Evolutionary conservation across 37 sponge, comb jelly and placozoan genomes (phyloP).

Genomic region (Ephydatia muelleri): DNA sequence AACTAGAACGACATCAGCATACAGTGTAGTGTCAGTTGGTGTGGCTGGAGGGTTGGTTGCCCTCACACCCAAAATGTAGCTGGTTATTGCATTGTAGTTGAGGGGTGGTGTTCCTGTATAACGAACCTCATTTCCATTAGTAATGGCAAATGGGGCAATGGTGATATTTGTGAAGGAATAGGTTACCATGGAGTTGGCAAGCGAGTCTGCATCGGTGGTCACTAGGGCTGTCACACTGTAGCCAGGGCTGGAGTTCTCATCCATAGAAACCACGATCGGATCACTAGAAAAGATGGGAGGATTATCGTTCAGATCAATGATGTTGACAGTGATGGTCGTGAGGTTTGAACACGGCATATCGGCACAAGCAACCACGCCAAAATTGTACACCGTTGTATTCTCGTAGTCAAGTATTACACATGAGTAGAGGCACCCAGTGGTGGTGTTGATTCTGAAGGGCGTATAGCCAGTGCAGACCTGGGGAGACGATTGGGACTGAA

Average conservation of each 20-base stretch:
- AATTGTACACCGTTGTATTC: constrained; percentile 12
- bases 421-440: constrained; percentile 36
- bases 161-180: neutral
- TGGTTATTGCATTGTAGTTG: neutral
- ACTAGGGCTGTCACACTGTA: constrained; percentile 14
- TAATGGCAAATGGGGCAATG: constrained; percentile 44
- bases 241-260: constrained; percentile 29
- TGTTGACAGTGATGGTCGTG: constrained; percentile 31
- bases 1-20: constrained; percentile 22
- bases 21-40: constrained; percentile 36
- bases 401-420: constrained; percentile 70
- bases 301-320: constrained; percentile 85
- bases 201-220: constrained; percentile 48
- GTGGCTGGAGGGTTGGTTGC: constrained; percentile 53
- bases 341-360: constrained; percentile 18
- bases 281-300: constrained; percentile 51
- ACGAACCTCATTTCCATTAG: neutral
- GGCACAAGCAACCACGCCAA: constrained; percentile 52
- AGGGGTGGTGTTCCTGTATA: constrained; percentile 39
- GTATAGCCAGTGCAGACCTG: constrained; percentile 11
- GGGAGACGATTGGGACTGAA: neutral
- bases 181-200: constrained; percentile 40
- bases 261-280: constrained; percentile 27
- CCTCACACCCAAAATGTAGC: constrained; percentile 34
- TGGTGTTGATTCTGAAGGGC: constrained; percentile 36